Evolutionary conservation across 2,113 vertebrate species (phyloP).

Genomic region (Brachyhypopomus occidentalis): DNA sequence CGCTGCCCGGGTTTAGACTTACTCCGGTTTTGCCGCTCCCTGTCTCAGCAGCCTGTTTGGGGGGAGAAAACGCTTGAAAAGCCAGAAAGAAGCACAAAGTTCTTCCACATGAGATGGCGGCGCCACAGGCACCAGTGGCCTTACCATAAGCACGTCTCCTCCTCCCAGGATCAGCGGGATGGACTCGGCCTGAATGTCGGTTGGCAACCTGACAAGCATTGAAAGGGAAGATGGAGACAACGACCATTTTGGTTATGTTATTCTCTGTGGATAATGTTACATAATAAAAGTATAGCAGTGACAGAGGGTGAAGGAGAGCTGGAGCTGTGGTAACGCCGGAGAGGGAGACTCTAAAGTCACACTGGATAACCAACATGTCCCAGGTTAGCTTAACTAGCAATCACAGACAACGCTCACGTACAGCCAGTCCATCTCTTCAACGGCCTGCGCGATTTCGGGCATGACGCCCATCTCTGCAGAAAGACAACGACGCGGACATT

Average conservation of each 20-base stretch:
- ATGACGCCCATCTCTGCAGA: conserved; percentile 94
- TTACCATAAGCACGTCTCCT: conserved; percentile 96
- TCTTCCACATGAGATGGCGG: neutral
- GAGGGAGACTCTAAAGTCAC: too few species aligned
- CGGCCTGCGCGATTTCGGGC: conserved; percentile 97
- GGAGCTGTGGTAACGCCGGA: too few species aligned
- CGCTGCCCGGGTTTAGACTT: conserved; percentile 74
- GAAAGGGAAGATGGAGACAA: too few species aligned
- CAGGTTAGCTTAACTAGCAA: neutral
- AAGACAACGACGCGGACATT: conserved; percentile 31
- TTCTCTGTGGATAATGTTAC: neutral
- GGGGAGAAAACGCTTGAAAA: conserved; percentile 23
- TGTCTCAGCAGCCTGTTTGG: conserved; percentile 94
- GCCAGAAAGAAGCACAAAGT: neutral
- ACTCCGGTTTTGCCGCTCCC: conserved; percentile 98
- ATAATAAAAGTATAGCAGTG: neutral
- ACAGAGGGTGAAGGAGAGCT: too few species aligned
- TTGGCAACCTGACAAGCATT: conserved; percentile 83
- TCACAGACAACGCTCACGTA: conserved; percentile 75
- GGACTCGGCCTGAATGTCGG: conserved; percentile 97
- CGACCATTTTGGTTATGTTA: too few species aligned
- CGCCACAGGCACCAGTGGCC: neutral
- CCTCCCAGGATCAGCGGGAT: conserved; percentile 94
- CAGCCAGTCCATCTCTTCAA: conserved; percentile 99
- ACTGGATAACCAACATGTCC: too few species aligned